These are phyloP conservation scores for Acropora tenuis DNA, from an alignment of 64 coral and sea anemone species.

Conservation along the genomic window DNA sequence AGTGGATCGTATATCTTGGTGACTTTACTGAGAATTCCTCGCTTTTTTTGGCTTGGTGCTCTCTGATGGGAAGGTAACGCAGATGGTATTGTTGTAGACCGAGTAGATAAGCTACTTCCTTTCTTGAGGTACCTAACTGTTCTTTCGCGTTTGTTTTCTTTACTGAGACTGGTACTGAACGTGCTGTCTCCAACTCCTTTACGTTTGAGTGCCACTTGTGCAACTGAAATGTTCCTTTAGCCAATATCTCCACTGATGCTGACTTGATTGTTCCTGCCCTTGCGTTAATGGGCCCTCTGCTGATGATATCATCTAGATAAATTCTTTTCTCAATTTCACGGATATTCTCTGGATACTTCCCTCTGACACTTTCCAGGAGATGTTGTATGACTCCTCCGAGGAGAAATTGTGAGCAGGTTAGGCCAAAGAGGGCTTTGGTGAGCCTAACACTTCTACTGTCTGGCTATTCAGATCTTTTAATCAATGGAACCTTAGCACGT, in stretches of 20 bases:
- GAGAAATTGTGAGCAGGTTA: too few relatives aligned
- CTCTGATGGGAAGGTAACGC: background rate
- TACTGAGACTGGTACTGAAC: background rate
- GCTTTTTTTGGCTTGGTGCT: background rate
- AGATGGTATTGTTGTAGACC: background rate
- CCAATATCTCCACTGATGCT: conserved; percentile 18
- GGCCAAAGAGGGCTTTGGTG: too few relatives aligned
- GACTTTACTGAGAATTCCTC: background rate
- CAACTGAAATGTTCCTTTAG: conserved; percentile 16
- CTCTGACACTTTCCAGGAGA: too few relatives aligned
- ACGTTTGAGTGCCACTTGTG: background rate
- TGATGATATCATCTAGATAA: background rate
- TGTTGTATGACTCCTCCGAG: too few relatives aligned
- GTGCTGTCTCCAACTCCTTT: background rate
- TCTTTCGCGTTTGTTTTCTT: background rate
- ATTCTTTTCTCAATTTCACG: too few relatives aligned
- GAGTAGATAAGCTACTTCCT: background rate
- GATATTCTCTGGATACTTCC: too few relatives aligned
- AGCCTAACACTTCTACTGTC: too few relatives aligned
- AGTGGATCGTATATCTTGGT: background rate
- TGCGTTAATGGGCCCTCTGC: background rate
- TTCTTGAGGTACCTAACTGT: background rate
- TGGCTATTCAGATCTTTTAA: too few relatives aligned
- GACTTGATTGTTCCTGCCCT: background rate
- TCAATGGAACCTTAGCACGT: too few relatives aligned